Evolutionary conservation across 1,140 invertebrate genomes (phyloP).

Genomic region (Pseudomyrmex pallidus): DNA sequence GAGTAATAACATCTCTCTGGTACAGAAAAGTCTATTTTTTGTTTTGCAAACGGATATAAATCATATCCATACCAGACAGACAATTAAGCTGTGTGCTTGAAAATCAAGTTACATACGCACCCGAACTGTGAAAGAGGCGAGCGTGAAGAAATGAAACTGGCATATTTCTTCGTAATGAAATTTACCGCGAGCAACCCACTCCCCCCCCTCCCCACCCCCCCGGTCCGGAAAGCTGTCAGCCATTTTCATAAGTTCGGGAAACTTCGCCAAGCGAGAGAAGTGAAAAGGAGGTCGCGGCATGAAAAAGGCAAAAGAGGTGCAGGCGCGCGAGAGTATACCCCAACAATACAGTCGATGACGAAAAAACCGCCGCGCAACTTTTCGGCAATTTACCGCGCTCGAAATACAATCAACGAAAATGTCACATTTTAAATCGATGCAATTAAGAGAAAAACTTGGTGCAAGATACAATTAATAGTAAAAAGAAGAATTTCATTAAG

Average conservation of each 20-base stretch:
- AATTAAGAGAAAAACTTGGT: background rate
- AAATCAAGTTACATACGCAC: conserved; percentile 40
- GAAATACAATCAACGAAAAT: background rate
- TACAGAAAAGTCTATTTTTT: background rate
- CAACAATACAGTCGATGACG: conserved; percentile 8
- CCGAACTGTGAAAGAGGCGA: conserved; percentile 44
- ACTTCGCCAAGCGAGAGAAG: conserved; percentile 60
- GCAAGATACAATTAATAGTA: conserved; percentile 31
- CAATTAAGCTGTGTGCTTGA: background rate
- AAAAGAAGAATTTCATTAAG: conserved; percentile 12
- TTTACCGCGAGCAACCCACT: conserved; percentile 54
- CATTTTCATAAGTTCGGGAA: conserved; percentile 71
- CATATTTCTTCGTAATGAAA: conserved; percentile 45
- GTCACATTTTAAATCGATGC: background rate
- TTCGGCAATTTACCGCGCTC: background rate
- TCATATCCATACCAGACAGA: background rate
- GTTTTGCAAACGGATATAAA: background rate
- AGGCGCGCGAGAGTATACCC: conserved; percentile 15
- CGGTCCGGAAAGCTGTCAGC: conserved; percentile 68
- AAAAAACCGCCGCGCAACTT: conserved; percentile 23
- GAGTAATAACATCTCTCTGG: background rate
- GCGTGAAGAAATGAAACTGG: conserved; percentile 29
- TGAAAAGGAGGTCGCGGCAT: conserved; percentile 59
- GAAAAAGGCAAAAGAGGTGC: conserved; percentile 56
- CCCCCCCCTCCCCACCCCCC: background rate